Conservation (phyloP, 1,140 invertebrate species). For the Galendromus occidentalis region DNA sequence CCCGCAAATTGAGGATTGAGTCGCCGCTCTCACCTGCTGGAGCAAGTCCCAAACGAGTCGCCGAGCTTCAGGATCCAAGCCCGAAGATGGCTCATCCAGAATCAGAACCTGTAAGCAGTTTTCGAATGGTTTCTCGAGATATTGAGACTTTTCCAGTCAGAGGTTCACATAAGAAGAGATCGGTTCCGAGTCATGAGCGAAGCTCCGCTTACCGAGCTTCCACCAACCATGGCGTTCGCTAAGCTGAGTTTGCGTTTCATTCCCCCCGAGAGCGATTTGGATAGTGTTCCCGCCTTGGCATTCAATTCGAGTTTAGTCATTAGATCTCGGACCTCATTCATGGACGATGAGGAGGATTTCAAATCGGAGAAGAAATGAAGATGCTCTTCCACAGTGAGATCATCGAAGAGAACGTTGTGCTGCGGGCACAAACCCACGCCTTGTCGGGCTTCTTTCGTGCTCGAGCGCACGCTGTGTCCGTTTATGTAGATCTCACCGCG, state of each 20-base stretch:
- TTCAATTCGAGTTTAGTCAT: constrained; percentile 11
- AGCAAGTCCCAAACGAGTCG: constrained; percentile 14
- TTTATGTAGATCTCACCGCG: constrained; percentile 44
- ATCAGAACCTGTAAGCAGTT: constrained; percentile 11
- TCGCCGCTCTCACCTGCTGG: constrained; percentile 8
- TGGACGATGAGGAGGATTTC: constrained; percentile 14
- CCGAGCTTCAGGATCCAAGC: constrained; percentile 14
- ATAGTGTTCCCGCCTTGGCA: constrained; percentile 18
- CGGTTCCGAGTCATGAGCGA: not conserved
- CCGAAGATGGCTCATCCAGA: constrained; percentile 14
- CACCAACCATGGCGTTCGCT: constrained; percentile 57
- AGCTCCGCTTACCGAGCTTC: constrained; percentile 29
- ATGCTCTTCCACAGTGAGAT: constrained; percentile 30
- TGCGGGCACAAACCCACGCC: constrained; percentile 47
- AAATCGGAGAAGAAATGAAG: constrained; percentile 27
- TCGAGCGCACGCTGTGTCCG: constrained; percentile 39
- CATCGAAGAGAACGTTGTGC: constrained; percentile 30
- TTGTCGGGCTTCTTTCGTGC: constrained; percentile 36
- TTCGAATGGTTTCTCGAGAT: not conserved
- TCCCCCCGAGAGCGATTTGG: constrained; percentile 55
- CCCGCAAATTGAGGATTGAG: no score
- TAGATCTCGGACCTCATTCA: constrained; percentile 12
- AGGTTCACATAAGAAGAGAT: no score
- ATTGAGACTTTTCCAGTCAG: no score
- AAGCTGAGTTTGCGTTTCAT: constrained; percentile 64